Evolutionary conservation across 2,113 vertebrate genomes (phyloP), one percentile per base, ranked within the genome.

Genomic region (Vicugna pacos): DNA sequence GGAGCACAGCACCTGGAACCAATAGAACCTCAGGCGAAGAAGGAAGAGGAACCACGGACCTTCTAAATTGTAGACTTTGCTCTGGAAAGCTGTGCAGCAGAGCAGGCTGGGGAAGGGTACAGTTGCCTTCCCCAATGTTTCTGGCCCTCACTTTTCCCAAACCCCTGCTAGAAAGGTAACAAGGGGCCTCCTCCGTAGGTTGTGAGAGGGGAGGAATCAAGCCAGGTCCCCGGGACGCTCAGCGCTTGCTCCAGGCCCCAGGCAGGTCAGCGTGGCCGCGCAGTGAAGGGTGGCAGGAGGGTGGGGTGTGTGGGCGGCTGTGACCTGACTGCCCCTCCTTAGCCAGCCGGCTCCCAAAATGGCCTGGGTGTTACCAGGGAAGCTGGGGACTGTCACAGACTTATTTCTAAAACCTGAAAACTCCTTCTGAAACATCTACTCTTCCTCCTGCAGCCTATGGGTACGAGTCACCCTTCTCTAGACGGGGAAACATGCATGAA

Each of bases 361-460:
- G 52, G 17, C 26, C 48, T 89, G 75, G 83, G 35, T 46, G 42
- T 60, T 58, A 26, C 38, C 32, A 35, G 32, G 19, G 56, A 76
- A 89, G 58, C 22, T 42, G 48, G 30, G 6, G 8, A 79, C 17
- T 24, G 8, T 58, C 62, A 24, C 12, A 15, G 24, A 94, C 67
- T 88, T 65, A 60, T 92, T 85, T 69, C 89, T n/a, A 92, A 62
- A 16, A 77, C 54, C 76, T 67, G 70, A 7, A 89, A 54, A 26
- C 16, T 13, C 50, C 52, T 90, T 38, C 70, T 48, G 58, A 58
- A 77, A 65, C 42, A 15, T 30, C 70, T 88, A 19, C 52, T 38
- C 46, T 72, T 85, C 52, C 67, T 82, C 79, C 54, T 22, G 73
- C 52, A 67, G 46, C 14, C 65, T 81, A 50, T 70, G 22, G 38